Conservation (phyloP, 2,113 vertebrate species). For the Cyprinus carpio region DNA sequence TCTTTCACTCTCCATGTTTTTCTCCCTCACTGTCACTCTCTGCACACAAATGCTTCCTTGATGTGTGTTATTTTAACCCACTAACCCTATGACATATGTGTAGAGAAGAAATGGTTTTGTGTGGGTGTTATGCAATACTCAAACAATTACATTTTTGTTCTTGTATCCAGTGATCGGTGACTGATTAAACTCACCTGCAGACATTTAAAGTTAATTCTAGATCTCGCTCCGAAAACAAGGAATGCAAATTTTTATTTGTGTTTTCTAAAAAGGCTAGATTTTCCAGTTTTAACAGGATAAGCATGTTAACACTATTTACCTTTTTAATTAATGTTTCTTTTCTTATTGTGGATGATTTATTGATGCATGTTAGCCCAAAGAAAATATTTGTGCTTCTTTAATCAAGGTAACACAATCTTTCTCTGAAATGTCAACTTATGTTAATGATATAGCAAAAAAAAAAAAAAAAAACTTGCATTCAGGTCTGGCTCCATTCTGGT, state of each 20-base stretch:
- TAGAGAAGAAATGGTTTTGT: neutral
- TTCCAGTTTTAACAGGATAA: neutral
- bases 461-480: too few relatives aligned
- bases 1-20: neutral
- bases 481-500: neutral
- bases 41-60: conserved; percentile 3
- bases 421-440: too few relatives aligned
- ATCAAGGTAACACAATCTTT: neutral
- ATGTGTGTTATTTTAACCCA: conserved; percentile 28
- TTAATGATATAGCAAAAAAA: too few relatives aligned
- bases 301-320: too few relatives aligned
- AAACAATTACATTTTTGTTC: conserved; percentile 9
- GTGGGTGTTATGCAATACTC: neutral
- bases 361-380: neutral
- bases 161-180: neutral
- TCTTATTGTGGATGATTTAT: neutral
- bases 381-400: neutral
- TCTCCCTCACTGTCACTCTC: neutral
- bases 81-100: conserved; percentile 6
- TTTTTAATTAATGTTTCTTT: neutral
- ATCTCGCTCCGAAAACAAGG: neutral
- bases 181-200: neutral
- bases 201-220: neutral
- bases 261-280: neutral
- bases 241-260: neutral